Percentiles rank a stretch among this genome's conserved stretches.
Evolutionary conservation across 2,888 invertebrate genomes (phyloP).

Genomic region (Hirtodrosophila confusa): DNA sequence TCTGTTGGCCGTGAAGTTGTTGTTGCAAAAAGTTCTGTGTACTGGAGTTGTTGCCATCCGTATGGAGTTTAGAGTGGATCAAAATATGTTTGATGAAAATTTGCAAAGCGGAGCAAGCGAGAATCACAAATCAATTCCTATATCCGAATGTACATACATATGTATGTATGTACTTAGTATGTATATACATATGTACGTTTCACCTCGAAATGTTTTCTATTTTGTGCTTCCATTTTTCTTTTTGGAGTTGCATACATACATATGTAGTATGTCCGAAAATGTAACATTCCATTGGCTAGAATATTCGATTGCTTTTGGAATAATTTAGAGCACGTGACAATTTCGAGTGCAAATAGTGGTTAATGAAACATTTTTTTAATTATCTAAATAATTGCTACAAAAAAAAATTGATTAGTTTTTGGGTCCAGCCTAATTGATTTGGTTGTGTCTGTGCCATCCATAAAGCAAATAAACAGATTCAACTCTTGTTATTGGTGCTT

Average conservation of each 20-base stretch:
- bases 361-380: background rate
- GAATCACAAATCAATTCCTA: background rate
- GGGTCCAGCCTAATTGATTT: constrained; percentile 29
- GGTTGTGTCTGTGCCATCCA: constrained; percentile 21
- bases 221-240: no score
- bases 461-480: constrained; percentile 45
- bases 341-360: no score
- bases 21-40: constrained; percentile 57
- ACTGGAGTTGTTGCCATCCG: constrained; percentile 42
- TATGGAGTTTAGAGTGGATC: constrained; percentile 47
- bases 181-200: no score
- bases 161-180: no score
- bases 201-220: no score
- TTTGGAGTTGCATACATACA: no score
- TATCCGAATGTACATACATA: no score
- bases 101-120: background rate
- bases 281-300: no score
- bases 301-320: no score
- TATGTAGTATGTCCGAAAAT: no score
- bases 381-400: background rate
- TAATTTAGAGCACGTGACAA: no score
- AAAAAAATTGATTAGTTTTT: constrained; percentile 2
- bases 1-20: constrained; percentile 74
- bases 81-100: constrained; percentile 3
- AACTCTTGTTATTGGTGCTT: constrained; percentile 37